Evolutionary conservation across 2,888 invertebrate genomes (phyloP), one percentile per base, ranked within the genome.

Genomic region (Volucella zonaria): DNA sequence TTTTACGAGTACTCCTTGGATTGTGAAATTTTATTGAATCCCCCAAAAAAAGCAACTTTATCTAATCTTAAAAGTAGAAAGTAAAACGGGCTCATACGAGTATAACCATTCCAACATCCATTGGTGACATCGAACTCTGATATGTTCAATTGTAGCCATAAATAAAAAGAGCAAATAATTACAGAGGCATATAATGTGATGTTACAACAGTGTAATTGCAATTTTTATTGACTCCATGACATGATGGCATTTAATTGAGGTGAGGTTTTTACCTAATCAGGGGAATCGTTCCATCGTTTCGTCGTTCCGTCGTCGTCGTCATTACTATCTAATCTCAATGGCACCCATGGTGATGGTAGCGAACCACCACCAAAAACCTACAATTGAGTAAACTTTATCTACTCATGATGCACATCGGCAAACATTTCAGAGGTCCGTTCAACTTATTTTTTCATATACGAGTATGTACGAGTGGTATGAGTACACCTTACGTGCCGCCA

Each of bases 401-500:
- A 66, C 54, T 67, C 18, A 56, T 62, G 67, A 74, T 74, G 70
- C 74, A 79, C 78, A 56, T 64, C 54, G 62, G 77, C 68, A 76
- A 77, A 70, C 56, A 78, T 78, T 70, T 68, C 31, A 31, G 67
- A 47, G 52, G 52, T 4, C 43, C 51, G 51, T 59, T 45, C 56
- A 62, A 11, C 23, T 42, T 43, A 31, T 8, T 15, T 67, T 45
- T 23, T 14, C 64, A 4, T 6, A 64, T 42, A 15, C 18, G 18
- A 1, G 18, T 18, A 18, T 1, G 1, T 18, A 18, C 1, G 18
- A 2, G 18, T 40, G 43, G 14, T 49, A 67, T 2, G 42, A n/a
- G 23, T 52, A 23, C 14, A 23, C n/a, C 42, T 31, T 31, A 31
- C 31, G 31, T 31, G 54, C 38, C 51, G 40, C 45, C 59, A 31